Conservation (phyloP, 2,888 invertebrate species). For the Hartigia nigra region DNA sequence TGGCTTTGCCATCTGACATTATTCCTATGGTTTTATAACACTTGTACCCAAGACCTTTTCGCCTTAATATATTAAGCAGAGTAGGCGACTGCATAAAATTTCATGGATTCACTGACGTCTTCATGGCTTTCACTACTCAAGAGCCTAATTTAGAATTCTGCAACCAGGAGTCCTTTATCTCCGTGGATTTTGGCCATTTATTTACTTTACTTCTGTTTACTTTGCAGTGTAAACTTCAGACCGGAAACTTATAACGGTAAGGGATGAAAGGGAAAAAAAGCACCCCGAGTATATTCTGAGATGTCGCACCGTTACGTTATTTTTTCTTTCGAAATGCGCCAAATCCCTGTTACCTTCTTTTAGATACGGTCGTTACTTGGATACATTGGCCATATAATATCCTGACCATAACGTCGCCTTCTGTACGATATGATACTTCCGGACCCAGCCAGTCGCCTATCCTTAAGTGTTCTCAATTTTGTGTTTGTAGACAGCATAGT, state of each 20-base stretch:
- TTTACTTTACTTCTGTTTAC: background rate
- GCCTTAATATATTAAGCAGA: background rate
- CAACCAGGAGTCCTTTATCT: background rate
- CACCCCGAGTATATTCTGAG: background rate
- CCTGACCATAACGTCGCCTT: background rate
- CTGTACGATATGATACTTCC: background rate
- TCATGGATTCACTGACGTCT: background rate
- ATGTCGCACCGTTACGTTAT: background rate
- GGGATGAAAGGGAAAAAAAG: background rate
- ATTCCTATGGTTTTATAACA: background rate
- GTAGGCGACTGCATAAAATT: background rate
- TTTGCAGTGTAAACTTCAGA: background rate
- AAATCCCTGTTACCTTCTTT: background rate
- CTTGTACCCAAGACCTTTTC: background rate
- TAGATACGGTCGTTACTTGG: background rate
- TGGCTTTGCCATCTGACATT: background rate
- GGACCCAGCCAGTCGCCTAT: background rate
- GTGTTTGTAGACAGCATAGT: background rate
- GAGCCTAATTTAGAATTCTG: background rate
- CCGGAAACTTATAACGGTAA: background rate
- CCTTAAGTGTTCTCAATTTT: background rate
- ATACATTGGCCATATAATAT: constrained; percentile 1
- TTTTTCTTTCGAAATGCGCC: background rate
- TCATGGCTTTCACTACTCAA: background rate
- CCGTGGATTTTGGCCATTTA: background rate